Evolutionary conservation across 2,888 invertebrate genomes (phyloP), one percentile per base, ranked within the genome.

Genomic region (Hirtodrosophila cameraria): DNA sequence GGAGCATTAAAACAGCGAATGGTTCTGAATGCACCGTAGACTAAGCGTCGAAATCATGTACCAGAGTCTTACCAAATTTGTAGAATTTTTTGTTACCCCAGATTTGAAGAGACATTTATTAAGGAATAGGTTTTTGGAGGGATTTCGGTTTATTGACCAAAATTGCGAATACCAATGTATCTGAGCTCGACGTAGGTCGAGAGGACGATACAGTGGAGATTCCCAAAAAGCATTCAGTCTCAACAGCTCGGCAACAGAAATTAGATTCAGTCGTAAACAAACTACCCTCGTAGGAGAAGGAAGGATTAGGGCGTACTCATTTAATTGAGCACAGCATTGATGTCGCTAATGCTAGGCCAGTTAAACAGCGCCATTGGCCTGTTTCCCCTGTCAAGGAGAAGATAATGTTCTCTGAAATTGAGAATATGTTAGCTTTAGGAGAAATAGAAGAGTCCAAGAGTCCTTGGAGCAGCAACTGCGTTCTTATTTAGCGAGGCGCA

Each of bases 401-500:
- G 15, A 0, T 9, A 1, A 33, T 33, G 15, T 33, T 33, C 15
- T 9, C 33, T 1, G 33, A 33, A 2, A 9, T 33, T 9, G 15
- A 33, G 4, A 15, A 33, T 13, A 33, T 33, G 33, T 4, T 33
- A 8, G 15, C 15, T 7, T n/a, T 33, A 16, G 33, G 33, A 15
- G 16, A 15, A 0, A 33, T 33, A 2, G 9, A 33, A 6, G 11
- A 12, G 6, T 30, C 11, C 0, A 30, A 30, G 5, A 12, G 30
- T 30, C 30, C 30, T 11, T 33, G 33, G 39, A 39, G 39, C 9
- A 39, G 39, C 16, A 58, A 4, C 27, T 76, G 16, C 49, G 57
- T 39, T 48, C 52, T 12, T 82, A 87, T 50, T 61, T 87, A 1
- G 83, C 87, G 86, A 33, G 30, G 36, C 12, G 68, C 71, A 0